A percentile compares a stretch with the other conserved stretches of the same genome.
Evolutionary conservation across 2,113 vertebrate species (phyloP).

Genomic region (Elephas maximus): DNA sequence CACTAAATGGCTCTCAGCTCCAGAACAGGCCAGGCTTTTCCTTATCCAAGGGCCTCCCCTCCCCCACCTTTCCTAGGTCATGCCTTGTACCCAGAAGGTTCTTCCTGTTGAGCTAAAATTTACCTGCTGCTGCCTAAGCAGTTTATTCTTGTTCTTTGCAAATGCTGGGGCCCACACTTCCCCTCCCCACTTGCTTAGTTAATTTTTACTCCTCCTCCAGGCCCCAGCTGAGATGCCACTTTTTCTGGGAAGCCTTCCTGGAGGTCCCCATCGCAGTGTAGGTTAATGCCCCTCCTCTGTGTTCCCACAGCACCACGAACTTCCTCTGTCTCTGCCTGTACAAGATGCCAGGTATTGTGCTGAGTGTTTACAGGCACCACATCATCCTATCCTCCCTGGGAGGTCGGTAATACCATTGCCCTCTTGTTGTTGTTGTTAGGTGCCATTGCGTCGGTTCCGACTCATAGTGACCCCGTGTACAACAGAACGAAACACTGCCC

Average conservation of each 20-base stretch:
- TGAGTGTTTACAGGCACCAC: rapidly evolving
- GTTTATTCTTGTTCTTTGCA: background rate
- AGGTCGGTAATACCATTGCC: background rate
- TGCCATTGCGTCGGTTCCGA: no score
- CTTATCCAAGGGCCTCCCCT: background rate
- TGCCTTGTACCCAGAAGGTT: background rate
- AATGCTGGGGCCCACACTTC: background rate
- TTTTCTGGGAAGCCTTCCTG: background rate
- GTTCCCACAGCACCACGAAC: background rate
- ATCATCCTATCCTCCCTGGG: background rate
- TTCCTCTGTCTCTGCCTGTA: no score
- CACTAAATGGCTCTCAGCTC: background rate
- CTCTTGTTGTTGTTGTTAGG: no score
- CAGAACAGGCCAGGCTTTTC: background rate
- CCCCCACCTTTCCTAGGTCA: background rate
- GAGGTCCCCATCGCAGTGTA: rapidly evolving
- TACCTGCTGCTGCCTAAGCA: background rate
- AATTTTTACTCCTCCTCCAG: background rate
- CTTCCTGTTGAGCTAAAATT: background rate
- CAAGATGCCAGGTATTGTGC: background rate
- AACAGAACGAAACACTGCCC: no score
- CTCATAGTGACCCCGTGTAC: no score
- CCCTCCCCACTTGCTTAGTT: background rate
- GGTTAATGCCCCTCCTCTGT: background rate
- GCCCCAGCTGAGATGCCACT: background rate